phyloP scores from a whole-genome alignment of 2,113 vertebrate genomes.

The Xiphophorus couchianus region DNA sequence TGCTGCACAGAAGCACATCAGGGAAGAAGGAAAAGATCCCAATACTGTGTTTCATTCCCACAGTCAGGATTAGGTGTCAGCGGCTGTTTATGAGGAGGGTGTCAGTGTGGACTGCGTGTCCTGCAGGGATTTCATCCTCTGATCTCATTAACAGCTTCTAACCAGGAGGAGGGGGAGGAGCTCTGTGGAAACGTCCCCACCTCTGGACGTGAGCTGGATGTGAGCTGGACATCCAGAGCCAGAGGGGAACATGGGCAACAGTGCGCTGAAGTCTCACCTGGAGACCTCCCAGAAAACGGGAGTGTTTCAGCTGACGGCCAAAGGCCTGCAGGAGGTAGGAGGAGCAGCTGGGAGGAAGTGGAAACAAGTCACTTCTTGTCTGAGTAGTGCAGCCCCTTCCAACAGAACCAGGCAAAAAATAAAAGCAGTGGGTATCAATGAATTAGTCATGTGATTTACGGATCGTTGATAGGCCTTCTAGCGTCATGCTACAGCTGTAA shows the following conservation, averaged over 20 bases:
- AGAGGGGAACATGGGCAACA: constrained; percentile 89
- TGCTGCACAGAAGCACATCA: too few species aligned
- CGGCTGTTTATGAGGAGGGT: background rate
- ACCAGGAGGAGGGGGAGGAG: constrained; percentile 3
- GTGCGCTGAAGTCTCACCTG: constrained; percentile 93
- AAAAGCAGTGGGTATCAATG: too few species aligned
- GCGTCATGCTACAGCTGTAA: too few species aligned
- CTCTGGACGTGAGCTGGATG: background rate
- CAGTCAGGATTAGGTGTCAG: background rate
- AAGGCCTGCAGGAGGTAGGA: constrained; percentile 90
- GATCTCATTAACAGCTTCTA: constrained; percentile 9
- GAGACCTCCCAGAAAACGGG: constrained; percentile 98
- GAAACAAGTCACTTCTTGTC: too few species aligned
- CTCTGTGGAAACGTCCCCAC: background rate
- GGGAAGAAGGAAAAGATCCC: too few species aligned
- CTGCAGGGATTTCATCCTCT: constrained; percentile 26
- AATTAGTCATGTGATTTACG: too few species aligned
- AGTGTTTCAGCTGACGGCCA: constrained; percentile 94
- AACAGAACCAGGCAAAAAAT: too few species aligned
- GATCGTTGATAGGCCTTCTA: too few species aligned
- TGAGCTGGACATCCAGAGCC: constrained; percentile 2
- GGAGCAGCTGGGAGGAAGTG: background rate
- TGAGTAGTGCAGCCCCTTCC: too few species aligned
- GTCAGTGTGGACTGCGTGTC: background rate
- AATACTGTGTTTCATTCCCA: background rate